phyloP scores from a whole-genome alignment of 2,797 vertebrate species.

The Micrastur ruficollis region DNA sequence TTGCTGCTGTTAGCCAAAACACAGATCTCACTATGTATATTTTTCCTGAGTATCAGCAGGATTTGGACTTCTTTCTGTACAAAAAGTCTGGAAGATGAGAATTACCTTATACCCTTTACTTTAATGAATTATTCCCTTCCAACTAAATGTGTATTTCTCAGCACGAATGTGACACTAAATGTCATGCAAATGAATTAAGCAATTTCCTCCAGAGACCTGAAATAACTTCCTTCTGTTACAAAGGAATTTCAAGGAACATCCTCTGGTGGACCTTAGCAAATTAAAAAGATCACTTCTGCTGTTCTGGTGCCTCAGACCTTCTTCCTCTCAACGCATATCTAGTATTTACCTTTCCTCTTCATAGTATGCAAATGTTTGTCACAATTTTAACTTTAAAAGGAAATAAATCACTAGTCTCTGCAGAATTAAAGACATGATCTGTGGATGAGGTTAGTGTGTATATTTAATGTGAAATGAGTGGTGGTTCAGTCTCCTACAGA shows the following conservation, averaged over 20 bases:
- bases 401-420: background rate
- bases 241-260: background rate
- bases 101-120: background rate
- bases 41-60: background rate
- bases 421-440: background rate
- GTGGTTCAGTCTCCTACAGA: background rate
- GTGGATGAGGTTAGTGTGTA: background rate
- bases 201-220: background rate
- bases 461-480: background rate
- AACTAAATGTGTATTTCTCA: background rate
- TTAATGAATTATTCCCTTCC: conserved; percentile 14
- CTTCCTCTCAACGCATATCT: background rate
- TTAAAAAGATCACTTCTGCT: background rate
- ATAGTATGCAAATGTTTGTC: background rate
- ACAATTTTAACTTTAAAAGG: background rate
- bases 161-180: background rate
- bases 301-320: background rate
- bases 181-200: conserved; percentile 34
- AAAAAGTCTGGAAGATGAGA: background rate
- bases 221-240: conserved; percentile 1
- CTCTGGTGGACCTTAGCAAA: conserved; percentile 18
- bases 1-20: background rate
- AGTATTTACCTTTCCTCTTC: background rate
- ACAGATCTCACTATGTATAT: background rate
- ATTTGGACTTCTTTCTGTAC: background rate